These are phyloP conservation scores for Quadroppia sp. DNA, from an alignment of 2,888 invertebrate genomes.

Conservation along the genomic window DNA sequence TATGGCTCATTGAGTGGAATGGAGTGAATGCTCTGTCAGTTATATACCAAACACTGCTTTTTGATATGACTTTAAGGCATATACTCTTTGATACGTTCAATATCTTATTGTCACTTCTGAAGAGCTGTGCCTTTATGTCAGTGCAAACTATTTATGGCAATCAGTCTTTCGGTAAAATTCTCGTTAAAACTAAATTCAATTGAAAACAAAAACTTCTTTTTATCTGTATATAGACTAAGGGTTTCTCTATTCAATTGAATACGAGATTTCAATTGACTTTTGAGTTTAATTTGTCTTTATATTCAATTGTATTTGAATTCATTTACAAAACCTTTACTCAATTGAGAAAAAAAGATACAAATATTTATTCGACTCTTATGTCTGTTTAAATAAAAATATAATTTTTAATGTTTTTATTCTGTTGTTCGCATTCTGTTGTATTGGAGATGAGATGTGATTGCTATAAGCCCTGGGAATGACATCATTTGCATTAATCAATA, in stretches of 20 bases:
- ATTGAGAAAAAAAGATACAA: background rate
- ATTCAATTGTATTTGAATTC: background rate
- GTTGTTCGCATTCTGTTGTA: background rate
- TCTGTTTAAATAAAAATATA: conserved; percentile 7
- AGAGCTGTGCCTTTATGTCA: background rate
- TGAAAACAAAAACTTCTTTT: background rate
- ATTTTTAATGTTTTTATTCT: background rate
- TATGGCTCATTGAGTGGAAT: background rate
- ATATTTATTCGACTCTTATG: conserved; percentile 3
- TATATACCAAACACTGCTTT: background rate
- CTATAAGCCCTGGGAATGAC: background rate
- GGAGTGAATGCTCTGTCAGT: background rate
- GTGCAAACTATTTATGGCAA: conserved; percentile 22
- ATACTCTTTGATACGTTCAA: background rate
- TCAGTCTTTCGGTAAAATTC: conserved; percentile 7
- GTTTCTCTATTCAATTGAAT: conserved; percentile 14
- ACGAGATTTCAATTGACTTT: background rate
- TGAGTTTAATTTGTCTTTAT: background rate
- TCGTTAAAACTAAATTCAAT: conserved; percentile 14
- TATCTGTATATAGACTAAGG: background rate
- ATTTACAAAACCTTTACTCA: background rate
- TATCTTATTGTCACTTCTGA: conserved; percentile 17
- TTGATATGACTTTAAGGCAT: background rate
- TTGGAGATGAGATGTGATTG: background rate
- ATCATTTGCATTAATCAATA: background rate